These are phyloP conservation scores for Sturnus vulgaris DNA, from an alignment of 2,113 vertebrate genomes.

Conservation along the genomic window DNA sequence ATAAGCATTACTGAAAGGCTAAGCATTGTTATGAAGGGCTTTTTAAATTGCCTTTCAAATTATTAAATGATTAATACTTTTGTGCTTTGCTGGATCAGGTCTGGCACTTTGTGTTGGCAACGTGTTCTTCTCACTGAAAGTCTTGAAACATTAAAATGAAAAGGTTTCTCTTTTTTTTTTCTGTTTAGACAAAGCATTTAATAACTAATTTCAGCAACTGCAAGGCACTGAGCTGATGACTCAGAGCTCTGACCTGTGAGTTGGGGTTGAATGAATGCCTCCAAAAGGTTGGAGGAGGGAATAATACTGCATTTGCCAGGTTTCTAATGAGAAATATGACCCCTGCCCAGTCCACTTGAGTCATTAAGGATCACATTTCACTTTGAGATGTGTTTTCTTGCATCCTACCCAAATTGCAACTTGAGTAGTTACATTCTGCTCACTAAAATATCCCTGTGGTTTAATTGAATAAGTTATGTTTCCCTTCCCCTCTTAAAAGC, in stretches of 20 bases:
- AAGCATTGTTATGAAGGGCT: background rate
- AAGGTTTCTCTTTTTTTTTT: background rate
- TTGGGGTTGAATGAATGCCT: slow-evolving; percentile 5
- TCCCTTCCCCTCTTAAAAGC: background rate
- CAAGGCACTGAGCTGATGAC: background rate
- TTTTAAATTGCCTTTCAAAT: slow-evolving; percentile 52
- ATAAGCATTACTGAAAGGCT: slow-evolving; percentile 35
- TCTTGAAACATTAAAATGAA: background rate
- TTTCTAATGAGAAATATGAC: slow-evolving; percentile 54
- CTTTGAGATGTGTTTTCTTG: slow-evolving; percentile 36
- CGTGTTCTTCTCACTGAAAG: background rate
- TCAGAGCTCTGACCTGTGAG: slow-evolving; percentile 27
- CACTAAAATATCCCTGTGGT: slow-evolving; percentile 9
- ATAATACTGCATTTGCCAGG: slow-evolving; percentile 11
- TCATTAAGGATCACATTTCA: slow-evolving; percentile 40
- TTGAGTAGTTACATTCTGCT: slow-evolving; percentile 41
- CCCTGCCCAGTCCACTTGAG: slow-evolving; percentile 33
- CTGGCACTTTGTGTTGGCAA: slow-evolving; percentile 15
- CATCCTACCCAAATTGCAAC: slow-evolving; percentile 47
- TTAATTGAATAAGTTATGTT: slow-evolving; percentile 31
- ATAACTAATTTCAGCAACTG: slow-evolving; percentile 16
- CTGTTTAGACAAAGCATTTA: slow-evolving; percentile 1
- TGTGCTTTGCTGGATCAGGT: background rate
- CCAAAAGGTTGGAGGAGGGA: slow-evolving; percentile 8
- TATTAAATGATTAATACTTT: slow-evolving; percentile 53